Base-by-base conservation (phyloP, 2,888 invertebrate genomes). In the Aphodius granarius region DNA sequence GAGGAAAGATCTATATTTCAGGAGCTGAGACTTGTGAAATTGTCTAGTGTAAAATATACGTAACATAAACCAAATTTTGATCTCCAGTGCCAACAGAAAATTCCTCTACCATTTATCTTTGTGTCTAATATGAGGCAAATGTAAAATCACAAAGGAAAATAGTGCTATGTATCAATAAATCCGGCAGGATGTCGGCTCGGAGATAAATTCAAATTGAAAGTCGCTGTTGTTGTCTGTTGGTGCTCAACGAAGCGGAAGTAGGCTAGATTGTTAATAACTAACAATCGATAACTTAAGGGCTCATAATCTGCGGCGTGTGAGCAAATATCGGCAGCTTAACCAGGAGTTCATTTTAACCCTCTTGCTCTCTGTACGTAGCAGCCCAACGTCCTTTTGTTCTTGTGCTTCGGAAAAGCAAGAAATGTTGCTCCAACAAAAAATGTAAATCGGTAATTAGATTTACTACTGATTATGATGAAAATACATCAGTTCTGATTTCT, bases 231-330 rank as follows among this genome's bases (percentile, higher is more conserved):
- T 77, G 75, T 77, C 78, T 78, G 80, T 79, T 79, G 78, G 74
- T 79, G 73, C 76, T 77, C 81, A 20, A 20, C 68, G 68, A 22
- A 78, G 77, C 73, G 78, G 78, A 80, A 80, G 80, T 81, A 79
- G 77, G 74, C 78, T 79, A 81, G 79, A 81, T 81, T 80, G 80
- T 79, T 82, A 81, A 82, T 81, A 82, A 81, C 82, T 77, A 78
- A 80, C 82, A 83, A 83, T 83, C 82, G 79, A 83, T 83, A 83
- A 80, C 82, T 82, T 82, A 78, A 81, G 81, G 81, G 82, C 81
- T 80, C 79, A 79, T 82, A 81, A 82, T 81, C 82, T 80, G 79
- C 79, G 80, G 81, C 77, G 79, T 82, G 81, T 82, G 81, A 81
- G 82, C 83, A 82, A 82, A 83, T 82, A 82, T 82, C 80, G 80